Percentiles rank a stretch among this genome's conserved stretches.
phyloP scores from a whole-genome alignment of 2,113 vertebrate genomes.

The Pampusana beccarii region DNA sequence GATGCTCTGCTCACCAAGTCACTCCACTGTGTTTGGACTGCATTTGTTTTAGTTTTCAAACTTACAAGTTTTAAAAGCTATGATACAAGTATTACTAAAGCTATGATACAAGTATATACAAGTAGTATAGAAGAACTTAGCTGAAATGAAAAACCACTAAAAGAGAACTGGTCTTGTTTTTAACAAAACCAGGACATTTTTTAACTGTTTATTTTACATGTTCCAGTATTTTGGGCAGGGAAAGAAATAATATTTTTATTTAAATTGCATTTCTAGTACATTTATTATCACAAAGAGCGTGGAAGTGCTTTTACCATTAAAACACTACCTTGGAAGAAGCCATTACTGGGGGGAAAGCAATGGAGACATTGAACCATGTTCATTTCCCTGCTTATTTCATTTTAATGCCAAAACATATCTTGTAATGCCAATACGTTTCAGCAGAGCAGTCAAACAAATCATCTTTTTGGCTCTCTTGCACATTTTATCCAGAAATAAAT shows the following conservation, averaged over 20 bases:
- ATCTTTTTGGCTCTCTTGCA: neutral
- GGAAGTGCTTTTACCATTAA: neutral
- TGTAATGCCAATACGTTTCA: neutral
- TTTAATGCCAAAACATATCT: neutral
- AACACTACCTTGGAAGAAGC: neutral
- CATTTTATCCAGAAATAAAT: neutral
- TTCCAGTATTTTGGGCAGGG: neutral
- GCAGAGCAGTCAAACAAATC: neutral
- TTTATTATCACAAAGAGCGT: neutral
- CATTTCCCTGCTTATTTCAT: neutral
- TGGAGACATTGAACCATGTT: neutral
- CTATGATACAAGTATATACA: too few species aligned
- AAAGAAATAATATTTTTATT: neutral
- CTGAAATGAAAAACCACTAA: too few species aligned
- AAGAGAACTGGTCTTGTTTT: too few species aligned
- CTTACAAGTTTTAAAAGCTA: neutral
- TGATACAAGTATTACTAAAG: neutral
- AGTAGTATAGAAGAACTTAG: too few species aligned
- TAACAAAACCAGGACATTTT: too few species aligned
- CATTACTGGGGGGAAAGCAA: neutral
- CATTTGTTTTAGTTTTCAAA: neutral
- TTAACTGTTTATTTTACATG: neutral
- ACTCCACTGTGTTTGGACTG: neutral
- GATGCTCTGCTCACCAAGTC: neutral
- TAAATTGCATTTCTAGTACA: neutral